Evolutionary conservation across 2,113 vertebrate genomes (phyloP).

Genomic region (Sinocyclocheilus anshuiensis): DNA sequence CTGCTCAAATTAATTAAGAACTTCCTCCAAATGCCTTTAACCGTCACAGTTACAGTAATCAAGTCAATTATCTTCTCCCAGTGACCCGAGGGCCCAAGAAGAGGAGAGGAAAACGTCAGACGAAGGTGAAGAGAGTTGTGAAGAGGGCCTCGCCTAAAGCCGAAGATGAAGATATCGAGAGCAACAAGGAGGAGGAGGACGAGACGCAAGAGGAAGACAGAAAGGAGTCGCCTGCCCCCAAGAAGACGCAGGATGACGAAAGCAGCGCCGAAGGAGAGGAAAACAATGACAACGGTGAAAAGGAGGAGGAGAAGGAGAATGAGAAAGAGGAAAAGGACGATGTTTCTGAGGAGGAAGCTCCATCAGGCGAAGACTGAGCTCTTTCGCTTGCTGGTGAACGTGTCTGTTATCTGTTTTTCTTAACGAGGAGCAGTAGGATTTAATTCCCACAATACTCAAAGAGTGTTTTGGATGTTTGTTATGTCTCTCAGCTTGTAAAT

Average conservation of each 20-base stretch:
- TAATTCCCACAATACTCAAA: constrained; percentile 66
- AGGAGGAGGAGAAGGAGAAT: constrained; percentile 79
- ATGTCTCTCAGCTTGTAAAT: constrained; percentile 60
- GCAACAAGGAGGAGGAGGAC: constrained; percentile 73
- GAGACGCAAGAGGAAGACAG: constrained; percentile 82
- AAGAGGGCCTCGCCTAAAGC: constrained; percentile 96
- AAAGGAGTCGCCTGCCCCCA: constrained; percentile 78
- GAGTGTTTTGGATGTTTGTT: constrained; percentile 73
- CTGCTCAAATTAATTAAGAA: neutral
- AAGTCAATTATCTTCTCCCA: constrained; percentile 56
- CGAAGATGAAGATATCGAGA: constrained; percentile 86
- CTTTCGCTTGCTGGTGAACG: constrained; percentile 34
- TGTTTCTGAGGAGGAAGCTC: constrained; percentile 94
- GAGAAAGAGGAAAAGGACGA: constrained; percentile 85
- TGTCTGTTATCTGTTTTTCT: constrained; percentile 58
- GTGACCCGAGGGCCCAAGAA: constrained; percentile 95
- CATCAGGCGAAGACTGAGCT: constrained; percentile 93
- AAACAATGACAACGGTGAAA: constrained; percentile 37
- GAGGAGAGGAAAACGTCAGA: constrained; percentile 94
- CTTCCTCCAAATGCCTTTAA: neutral
- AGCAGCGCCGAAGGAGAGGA: constrained; percentile 54
- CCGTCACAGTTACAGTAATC: neutral
- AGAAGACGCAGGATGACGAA: constrained; percentile 81
- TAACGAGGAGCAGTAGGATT: constrained; percentile 55
- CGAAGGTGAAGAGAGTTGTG: constrained; percentile 82